A percentile compares a stretch with the other conserved stretches of the same genome.
phyloP scores from a whole-genome alignment of 2,888 invertebrate genomes.

The Volucella zonaria region DNA sequence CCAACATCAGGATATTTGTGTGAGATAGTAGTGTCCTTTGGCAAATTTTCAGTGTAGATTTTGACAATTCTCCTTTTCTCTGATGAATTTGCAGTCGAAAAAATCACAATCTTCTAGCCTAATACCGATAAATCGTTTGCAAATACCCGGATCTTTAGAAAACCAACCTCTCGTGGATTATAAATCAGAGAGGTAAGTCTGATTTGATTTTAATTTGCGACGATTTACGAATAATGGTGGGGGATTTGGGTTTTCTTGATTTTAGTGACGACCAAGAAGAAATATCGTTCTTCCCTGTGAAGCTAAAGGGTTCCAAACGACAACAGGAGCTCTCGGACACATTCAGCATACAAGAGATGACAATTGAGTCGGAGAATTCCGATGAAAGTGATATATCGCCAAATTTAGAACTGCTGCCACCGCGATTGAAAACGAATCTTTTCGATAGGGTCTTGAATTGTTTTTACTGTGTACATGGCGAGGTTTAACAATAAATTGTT shows the following conservation, averaged over 20 bases:
- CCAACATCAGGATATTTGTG: constrained; percentile 80
- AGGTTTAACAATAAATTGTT: constrained; percentile 52
- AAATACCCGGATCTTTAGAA: constrained; percentile 81
- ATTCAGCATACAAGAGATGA: constrained; percentile 83
- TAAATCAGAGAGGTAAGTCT: constrained; percentile 80
- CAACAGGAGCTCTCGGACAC: constrained; percentile 81
- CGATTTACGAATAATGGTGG: too few relatives aligned
- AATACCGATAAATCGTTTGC: constrained; percentile 81
- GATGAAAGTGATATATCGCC: constrained; percentile 81
- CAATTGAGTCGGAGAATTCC: constrained; percentile 82
- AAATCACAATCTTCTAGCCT: constrained; percentile 81
- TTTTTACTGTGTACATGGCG: constrained; percentile 73
- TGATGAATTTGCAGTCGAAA: constrained; percentile 56
- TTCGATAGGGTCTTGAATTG: constrained; percentile 75
- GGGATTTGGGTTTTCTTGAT: not conserved
- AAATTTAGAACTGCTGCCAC: constrained; percentile 81
- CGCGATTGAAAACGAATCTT: constrained; percentile 78
- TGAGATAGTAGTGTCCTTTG: constrained; percentile 38
- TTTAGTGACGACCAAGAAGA: constrained; percentile 81
- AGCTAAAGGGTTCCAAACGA: constrained; percentile 76
- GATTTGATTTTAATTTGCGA: too few relatives aligned
- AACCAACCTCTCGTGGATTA: constrained; percentile 82
- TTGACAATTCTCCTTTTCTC: constrained; percentile 4
- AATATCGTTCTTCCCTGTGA: constrained; percentile 81
- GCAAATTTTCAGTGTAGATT: constrained; percentile 36